Base-by-base conservation (phyloP, 2,113 vertebrate genomes). In the Pantherophis guttatus region DNA sequence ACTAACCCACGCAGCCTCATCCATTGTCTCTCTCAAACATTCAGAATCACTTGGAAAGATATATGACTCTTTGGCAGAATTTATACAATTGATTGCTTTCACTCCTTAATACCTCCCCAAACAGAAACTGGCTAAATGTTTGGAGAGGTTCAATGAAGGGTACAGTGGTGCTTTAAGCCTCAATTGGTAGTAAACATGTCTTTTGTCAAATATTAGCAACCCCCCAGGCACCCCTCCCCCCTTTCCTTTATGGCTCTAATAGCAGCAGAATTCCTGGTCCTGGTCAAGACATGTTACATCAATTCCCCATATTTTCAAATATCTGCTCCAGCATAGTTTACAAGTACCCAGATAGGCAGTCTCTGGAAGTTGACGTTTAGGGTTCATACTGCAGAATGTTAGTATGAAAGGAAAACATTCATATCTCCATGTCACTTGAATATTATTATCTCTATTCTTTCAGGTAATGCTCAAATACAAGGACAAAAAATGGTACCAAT, bases 401-500 rank as follows among this genome's bases (percentile, higher is more conserved):
- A 81, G 33, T 33, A 81, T 81, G 75, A 21, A 81, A 81, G 75
- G 17, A 81, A 81, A 81, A 81, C 33, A 81, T 81, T 81, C 33
- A 39, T 44, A 81, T 81, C 33, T 10, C 10, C 0, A 19, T 87
- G 52, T 0, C 92, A 94, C 53, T 89, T 17, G 94, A 5, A 54
- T 0, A 17, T 70, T 86, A 88, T 86, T 87, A 19, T 87, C 50
- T 88, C 12, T 93, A 88, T 24, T 87, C 91, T 13, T 97, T 53
- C 96, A 99, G 99, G 96, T 99, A 97, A 99, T 99, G 99, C 97
- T 99, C 95, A 99, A 99, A 97, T 99, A 98, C 96, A 99, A 99
- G 97, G 99, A 99, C 97, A 99, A 99, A 98, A 99, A 99, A 97
- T 99, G 99, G 99, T 99, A 99, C 97, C 99, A 99, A 97, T 99